A percentile compares a stretch with the other conserved stretches of the same genome.
These are phyloP conservation scores for Chrysogorgia sp. DNA, from an alignment of 92 coral and sea anemone genomes.

Conservation along the genomic window DNA sequence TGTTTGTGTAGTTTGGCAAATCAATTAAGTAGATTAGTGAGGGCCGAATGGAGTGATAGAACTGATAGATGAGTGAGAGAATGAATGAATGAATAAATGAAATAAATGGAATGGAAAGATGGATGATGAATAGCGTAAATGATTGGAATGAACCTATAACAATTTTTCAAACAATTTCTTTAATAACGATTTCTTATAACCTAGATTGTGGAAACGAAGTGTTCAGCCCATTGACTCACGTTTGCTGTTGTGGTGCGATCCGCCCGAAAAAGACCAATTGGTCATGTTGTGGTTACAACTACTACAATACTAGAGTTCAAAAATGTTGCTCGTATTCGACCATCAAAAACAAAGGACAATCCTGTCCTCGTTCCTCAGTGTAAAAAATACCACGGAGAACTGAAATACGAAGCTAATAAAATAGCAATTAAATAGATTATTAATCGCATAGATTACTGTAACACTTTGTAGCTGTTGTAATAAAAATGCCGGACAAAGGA, in stretches of 20 bases:
- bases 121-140: not conserved
- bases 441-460: too few species aligned
- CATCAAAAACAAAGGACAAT: not conserved
- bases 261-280: constrained; percentile 18
- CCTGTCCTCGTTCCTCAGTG: constrained; percentile 25
- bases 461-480: too few species aligned
- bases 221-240: constrained; percentile 26
- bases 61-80: not conserved
- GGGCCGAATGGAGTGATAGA: too few species aligned
- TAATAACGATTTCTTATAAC: not conserved
- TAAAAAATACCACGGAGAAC: not conserved
- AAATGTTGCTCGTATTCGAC: constrained; percentile 28
- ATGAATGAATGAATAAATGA: not conserved
- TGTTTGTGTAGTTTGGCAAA: not conserved
- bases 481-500: too few species aligned
- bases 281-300: constrained; percentile 23
- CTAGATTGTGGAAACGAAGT: constrained; percentile 25
- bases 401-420: not conserved
- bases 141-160: too few species aligned
- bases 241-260: constrained; percentile 31
- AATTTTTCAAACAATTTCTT: not conserved
- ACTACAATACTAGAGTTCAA: constrained; percentile 22
- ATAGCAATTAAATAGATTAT: too few species aligned
- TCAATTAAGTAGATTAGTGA: not conserved
- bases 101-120: not conserved